Evolutionary conservation across 1,140 invertebrate species (phyloP).

Genomic region (Eumaeus atala): DNA sequence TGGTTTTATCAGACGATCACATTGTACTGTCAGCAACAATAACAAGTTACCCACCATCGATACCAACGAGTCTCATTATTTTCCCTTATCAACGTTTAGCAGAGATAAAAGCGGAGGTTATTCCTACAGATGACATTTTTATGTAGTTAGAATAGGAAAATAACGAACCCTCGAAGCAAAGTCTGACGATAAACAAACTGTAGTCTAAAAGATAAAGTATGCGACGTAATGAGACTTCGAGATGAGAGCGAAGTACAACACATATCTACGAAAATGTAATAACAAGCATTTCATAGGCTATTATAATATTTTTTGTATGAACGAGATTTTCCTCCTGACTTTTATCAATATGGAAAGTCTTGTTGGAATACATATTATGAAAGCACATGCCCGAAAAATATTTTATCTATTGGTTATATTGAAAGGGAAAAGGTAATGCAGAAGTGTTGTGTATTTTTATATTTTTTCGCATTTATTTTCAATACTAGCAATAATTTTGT

Average conservation of each 20-base stretch:
- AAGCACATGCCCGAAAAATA: conserved; percentile 6
- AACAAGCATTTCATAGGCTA: conserved; percentile 25
- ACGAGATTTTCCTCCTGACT: conserved; percentile 17
- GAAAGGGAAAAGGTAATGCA: neutral
- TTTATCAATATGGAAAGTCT: conserved; percentile 15
- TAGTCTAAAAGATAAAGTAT: conserved; percentile 44
- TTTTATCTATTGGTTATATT: conserved; percentile 5
- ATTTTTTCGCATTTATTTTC: too few species aligned
- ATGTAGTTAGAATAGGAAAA: conserved; percentile 65
- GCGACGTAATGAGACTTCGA: conserved; percentile 38
- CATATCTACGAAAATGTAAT: conserved; percentile 26
- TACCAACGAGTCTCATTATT: conserved; percentile 62
- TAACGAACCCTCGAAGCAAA: conserved; percentile 66
- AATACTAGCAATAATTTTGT: too few species aligned
- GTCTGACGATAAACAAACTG: conserved; percentile 60
- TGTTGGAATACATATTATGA: conserved; percentile 6
- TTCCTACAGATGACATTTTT: conserved; percentile 62
- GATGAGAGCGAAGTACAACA: conserved; percentile 29
- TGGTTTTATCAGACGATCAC: neutral
- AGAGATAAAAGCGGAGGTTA: conserved; percentile 54
- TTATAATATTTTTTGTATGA: conserved; percentile 16
- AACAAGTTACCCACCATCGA: conserved; percentile 55
- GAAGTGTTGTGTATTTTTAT: neutral
- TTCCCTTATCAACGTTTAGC: conserved; percentile 58
- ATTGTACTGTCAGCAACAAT: conserved; percentile 28